These are phyloP conservation scores for Brachyptera risi DNA, from an alignment of 2,888 invertebrate species.

Conservation along the genomic window DNA sequence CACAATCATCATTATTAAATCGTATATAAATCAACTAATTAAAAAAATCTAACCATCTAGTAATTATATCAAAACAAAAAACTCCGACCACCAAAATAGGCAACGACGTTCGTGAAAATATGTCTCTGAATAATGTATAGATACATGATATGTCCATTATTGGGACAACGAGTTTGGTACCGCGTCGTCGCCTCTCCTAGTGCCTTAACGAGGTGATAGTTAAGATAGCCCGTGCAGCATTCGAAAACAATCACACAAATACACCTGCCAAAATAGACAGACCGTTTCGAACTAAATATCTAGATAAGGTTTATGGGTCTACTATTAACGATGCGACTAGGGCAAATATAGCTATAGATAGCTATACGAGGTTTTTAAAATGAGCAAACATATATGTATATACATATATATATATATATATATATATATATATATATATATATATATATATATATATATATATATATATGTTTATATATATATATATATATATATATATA, in stretches of 20 bases:
- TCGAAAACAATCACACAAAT: neutral
- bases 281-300: too few species aligned
- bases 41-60: neutral
- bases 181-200: neutral
- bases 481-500: too few species aligned
- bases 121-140: neutral
- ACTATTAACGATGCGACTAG: too few species aligned
- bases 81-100: neutral
- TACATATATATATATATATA: too few species aligned
- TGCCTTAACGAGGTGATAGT: neutral
- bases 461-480: too few species aligned
- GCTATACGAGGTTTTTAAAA: too few species aligned
- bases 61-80: neutral
- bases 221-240: neutral
- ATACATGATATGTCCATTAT: slow-evolving; percentile 18
- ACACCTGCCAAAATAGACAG: slow-evolving; percentile 3
- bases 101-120: slow-evolving; percentile 14
- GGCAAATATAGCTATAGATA: too few species aligned
- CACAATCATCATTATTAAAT: neutral
- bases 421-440: too few species aligned
- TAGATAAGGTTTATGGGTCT: too few species aligned
- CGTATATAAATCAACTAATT: neutral
- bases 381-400: too few species aligned
- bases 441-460: too few species aligned
- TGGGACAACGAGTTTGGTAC: neutral